phyloP scores from a whole-genome alignment of 2,113 vertebrate species.

The Columba janthina region DNA sequence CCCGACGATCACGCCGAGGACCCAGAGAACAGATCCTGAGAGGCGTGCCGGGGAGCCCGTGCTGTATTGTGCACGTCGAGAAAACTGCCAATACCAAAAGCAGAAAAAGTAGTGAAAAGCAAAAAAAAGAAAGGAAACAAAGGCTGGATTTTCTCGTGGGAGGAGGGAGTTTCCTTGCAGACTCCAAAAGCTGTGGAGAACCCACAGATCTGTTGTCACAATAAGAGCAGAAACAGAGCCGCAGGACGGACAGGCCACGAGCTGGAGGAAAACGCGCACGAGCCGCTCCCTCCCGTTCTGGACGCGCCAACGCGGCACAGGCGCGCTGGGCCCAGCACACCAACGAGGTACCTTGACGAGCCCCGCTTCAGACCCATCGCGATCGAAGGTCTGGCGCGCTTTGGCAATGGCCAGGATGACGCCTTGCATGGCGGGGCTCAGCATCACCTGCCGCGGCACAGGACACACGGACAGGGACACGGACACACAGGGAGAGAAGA shows the following conservation, averaged over 20 bases:
- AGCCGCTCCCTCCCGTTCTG: fast-evolving
- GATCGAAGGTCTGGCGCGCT: slow-evolving; percentile 92
- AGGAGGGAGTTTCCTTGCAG: not conserved
- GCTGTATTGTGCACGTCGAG: not conserved
- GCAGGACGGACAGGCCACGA: not conserved
- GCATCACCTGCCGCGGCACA: slow-evolving; percentile 87
- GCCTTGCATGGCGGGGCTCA: slow-evolving; percentile 98
- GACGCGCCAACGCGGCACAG: not conserved
- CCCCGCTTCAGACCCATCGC: slow-evolving; percentile 94
- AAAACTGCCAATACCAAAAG: not conserved
- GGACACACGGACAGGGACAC: not conserved
- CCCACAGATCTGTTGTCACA: fast-evolving
- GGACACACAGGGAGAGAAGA: not conserved
- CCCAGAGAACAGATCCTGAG: not conserved
- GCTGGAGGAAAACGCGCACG: not conserved
- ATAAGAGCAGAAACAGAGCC: not conserved
- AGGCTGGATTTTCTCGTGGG: not conserved
- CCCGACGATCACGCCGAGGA: not conserved
- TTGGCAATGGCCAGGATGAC: slow-evolving; percentile 97
- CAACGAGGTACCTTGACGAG: slow-evolving; percentile 89
- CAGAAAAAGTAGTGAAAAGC: not conserved
- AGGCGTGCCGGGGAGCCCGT: fast-evolving
- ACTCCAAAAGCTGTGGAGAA: not conserved
- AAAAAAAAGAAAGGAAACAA: no score
- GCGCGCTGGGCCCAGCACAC: not conserved